A percentile compares a stretch with the other conserved stretches of the same genome.
phyloP scores from a whole-genome alignment of 1,140 invertebrate genomes.

The Platorchestia sp. region DNA sequence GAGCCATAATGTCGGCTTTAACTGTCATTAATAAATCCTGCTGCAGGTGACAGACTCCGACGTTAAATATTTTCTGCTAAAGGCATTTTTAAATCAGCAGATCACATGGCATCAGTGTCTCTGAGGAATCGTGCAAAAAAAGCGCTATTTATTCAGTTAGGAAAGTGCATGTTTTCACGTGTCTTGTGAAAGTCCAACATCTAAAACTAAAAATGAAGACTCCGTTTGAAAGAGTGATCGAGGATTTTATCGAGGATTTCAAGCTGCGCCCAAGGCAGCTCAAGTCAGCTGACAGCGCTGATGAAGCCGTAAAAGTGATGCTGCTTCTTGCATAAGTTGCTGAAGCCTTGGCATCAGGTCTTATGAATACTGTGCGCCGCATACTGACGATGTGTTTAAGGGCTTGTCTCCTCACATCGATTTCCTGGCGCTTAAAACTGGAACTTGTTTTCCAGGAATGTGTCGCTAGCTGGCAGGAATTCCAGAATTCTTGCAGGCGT shows the following conservation, averaged over 20 bases:
- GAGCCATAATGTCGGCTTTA: not conserved
- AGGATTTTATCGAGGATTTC: not conserved
- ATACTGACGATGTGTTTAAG: conserved; percentile 23
- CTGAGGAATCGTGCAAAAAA: no score
- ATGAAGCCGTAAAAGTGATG: conserved; percentile 47
- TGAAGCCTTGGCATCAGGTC: not conserved
- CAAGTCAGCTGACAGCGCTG: not conserved
- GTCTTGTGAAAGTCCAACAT: not conserved
- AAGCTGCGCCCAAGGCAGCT: not conserved
- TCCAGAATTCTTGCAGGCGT: not conserved
- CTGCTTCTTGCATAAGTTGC: conserved; percentile 43
- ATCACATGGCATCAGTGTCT: no score
- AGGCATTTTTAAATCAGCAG: not conserved
- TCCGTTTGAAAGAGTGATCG: not conserved
- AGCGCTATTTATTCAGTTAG: not conserved
- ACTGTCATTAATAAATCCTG: not conserved
- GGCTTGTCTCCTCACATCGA: not conserved
- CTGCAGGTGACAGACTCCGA: not conserved
- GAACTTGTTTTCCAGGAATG: not conserved
- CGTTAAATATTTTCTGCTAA: not conserved
- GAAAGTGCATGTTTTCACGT: not conserved
- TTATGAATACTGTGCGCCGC: conserved; percentile 45
- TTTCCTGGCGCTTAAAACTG: not conserved
- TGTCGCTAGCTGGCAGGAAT: not conserved
- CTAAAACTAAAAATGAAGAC: not conserved